Evolutionary conservation across 92 coral and sea anemone species (phyloP), one percentile per base, ranked within the genome.

Genomic region (Ricordea florida): DNA sequence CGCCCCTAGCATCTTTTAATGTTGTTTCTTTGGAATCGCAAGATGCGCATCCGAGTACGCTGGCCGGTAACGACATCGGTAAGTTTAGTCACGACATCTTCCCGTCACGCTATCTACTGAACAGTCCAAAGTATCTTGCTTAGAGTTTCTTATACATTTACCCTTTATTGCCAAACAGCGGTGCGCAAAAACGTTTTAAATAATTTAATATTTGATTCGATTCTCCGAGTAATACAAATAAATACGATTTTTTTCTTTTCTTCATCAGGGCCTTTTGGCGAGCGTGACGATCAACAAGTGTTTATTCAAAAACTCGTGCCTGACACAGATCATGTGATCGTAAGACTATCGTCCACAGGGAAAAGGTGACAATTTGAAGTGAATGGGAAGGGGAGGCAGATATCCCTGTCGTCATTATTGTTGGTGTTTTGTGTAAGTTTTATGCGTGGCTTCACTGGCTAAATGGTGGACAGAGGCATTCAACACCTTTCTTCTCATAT

Each of bases 231-330:
- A 25, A 52, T 24, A n/a, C 28, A 55, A 5, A 56, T 4, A 29
- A 11, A 7, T 10, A 2, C 8, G 15, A 31, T 49, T 20, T 34
- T 44, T 40, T 9, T 30, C 1, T 53, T 8, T 28, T 21, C 30
- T 13, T 78, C 57, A 7, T 35, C 69, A 96, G 99, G 99, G 29
- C 99, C 99, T 1, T 92, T 96, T 58, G 99, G 99, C 47, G 99
- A 96, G 47, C 96, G 99, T 1, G 99, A 96, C 42, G 99, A 96
- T 38, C 98, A 94, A 61, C 98, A 94, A 69, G 97, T 94, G 68
- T 94, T 94, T 49, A 64, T 94, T 35, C 97, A 94, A 59, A 94
- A 94, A 77, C 91, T 94, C 49, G 98, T 94, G 1, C 98, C 98
- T 26, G 97, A 94, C 77, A 89, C 98, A 0, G 97, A 94, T 67